phyloP scores from a whole-genome alignment of 2,797 vertebrate genomes.

The Phataginus tricuspis region DNA sequence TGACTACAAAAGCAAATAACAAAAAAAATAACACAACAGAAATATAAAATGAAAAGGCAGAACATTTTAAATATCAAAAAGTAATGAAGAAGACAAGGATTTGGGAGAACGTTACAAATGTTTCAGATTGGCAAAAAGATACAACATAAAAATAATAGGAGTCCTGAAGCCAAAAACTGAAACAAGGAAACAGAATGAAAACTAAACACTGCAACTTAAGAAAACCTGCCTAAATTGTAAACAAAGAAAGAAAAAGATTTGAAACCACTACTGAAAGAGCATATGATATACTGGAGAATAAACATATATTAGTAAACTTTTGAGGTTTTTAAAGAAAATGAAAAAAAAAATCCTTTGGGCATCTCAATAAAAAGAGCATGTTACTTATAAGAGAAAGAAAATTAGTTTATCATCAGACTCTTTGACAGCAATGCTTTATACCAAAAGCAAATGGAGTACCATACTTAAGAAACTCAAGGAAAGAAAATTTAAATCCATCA shows the following conservation, averaged over 20 bases:
- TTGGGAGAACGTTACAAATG: background rate
- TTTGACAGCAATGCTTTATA: background rate
- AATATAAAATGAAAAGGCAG: background rate
- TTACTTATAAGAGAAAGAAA: background rate
- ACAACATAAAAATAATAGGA: background rate
- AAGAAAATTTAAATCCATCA: background rate
- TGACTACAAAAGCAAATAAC: background rate
- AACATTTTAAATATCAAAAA: background rate
- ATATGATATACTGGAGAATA: background rate
- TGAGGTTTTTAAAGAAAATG: background rate
- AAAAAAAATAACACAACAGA: background rate
- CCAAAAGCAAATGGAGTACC: background rate
- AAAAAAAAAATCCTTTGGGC: background rate
- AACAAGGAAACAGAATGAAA: background rate
- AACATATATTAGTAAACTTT: background rate
- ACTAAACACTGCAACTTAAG: background rate
- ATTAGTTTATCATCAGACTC: background rate
- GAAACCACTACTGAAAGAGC: background rate
- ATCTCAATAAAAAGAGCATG: background rate
- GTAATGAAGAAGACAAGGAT: background rate
- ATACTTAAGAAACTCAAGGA: background rate
- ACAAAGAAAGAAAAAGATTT: background rate
- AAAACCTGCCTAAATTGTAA: background rate
- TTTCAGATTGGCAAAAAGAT: background rate
- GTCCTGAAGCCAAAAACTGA: background rate